These are phyloP conservation scores for Thalassoma bifasciatum DNA, from an alignment of 2,113 vertebrate genomes.

Conservation along the genomic window DNA sequence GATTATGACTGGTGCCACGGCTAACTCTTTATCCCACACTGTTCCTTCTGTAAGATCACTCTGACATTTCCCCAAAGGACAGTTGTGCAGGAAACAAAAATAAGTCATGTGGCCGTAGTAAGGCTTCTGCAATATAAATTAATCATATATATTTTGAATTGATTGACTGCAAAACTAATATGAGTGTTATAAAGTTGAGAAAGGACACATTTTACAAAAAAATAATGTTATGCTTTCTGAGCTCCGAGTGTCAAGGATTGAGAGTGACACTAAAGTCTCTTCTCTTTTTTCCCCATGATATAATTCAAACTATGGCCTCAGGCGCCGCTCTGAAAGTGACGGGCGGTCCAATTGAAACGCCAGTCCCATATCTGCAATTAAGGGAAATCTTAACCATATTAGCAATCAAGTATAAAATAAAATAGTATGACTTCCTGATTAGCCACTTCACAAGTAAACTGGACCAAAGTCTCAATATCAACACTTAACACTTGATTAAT, in stretches of 20 bases:
- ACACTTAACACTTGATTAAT: slow-evolving; percentile 70
- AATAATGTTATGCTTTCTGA: slow-evolving; percentile 3
- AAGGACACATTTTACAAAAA: neutral
- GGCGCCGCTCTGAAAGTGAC: slow-evolving; percentile 63
- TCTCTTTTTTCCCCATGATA: slow-evolving; percentile 6
- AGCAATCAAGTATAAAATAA: slow-evolving; percentile 53
- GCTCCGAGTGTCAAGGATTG: neutral
- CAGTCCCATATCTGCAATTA: slow-evolving; percentile 59
- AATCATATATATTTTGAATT: slow-evolving; percentile 13
- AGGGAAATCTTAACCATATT: slow-evolving; percentile 61
- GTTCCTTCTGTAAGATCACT: slow-evolving; percentile 72
- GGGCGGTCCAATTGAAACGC: slow-evolving; percentile 60
- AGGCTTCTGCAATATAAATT: slow-evolving; percentile 38
- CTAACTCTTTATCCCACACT: slow-evolving; percentile 78
- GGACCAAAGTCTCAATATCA: slow-evolving; percentile 58
- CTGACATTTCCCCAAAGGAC: slow-evolving; percentile 67
- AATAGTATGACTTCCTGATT: slow-evolving; percentile 67
- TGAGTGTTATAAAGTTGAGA: neutral
- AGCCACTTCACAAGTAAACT: slow-evolving; percentile 54
- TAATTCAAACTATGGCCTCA: slow-evolving; percentile 53
- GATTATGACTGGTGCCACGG: slow-evolving; percentile 83
- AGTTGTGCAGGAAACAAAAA: slow-evolving; percentile 58
- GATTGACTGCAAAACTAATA: slow-evolving; percentile 19
- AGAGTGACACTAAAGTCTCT: neutral
- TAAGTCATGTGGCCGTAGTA: slow-evolving; percentile 34